These are phyloP conservation scores for Catostomus latipinnis DNA, from an alignment of 2,797 vertebrate species.

Conservation along the genomic window DNA sequence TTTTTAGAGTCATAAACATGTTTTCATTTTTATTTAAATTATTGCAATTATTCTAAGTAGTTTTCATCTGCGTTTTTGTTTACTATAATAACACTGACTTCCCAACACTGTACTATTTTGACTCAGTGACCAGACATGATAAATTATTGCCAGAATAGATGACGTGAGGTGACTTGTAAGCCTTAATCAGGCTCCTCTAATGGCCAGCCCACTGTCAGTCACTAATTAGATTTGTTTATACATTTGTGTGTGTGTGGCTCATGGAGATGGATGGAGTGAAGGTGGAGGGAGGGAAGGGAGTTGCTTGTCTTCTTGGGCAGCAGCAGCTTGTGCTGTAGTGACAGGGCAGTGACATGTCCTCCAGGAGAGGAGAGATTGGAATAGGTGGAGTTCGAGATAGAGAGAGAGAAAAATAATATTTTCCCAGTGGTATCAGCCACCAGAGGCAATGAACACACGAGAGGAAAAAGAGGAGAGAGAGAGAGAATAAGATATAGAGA, in stretches of 20 bases:
- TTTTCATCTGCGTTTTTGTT: too few species aligned
- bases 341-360: neutral
- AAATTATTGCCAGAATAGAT: constrained; percentile 77
- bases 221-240: constrained; percentile 84
- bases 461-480: too few species aligned
- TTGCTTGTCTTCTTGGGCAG: constrained; percentile 12
- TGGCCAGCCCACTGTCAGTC: constrained; percentile 78
- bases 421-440: neutral
- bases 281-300: neutral
- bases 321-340: constrained; percentile 4
- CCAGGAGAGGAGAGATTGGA: neutral
- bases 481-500: too few species aligned
- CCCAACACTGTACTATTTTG: neutral
- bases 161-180: constrained; percentile 81
- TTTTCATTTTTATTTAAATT: too few species aligned
- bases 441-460: neutral
- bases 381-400: neutral
- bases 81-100: too few species aligned
- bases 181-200: constrained; percentile 80
- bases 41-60: too few species aligned
- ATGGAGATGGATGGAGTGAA: constrained; percentile 17
- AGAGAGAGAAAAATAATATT: neutral
- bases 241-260: constrained; percentile 69
- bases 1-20: too few species aligned
- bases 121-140: constrained; percentile 64